Percentiles rank a stretch among this genome's conserved stretches.
Evolutionary conservation across 2,888 invertebrate genomes (phyloP).

Genomic region (Mythimna lalbum): DNA sequence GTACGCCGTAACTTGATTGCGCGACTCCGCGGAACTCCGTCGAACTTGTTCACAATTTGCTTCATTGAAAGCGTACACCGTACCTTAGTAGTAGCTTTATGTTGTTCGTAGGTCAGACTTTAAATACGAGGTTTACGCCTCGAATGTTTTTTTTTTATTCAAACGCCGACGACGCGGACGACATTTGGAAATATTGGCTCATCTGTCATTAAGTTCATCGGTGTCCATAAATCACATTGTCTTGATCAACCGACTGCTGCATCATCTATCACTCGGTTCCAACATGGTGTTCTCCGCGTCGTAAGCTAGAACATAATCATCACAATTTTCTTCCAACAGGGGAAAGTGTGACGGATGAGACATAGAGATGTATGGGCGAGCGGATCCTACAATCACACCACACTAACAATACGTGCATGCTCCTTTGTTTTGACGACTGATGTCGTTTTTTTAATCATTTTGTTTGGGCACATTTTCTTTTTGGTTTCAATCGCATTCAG

Average conservation of each 20-base stretch:
- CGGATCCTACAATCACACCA: slow-evolving; percentile 82
- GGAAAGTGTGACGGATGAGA: slow-evolving; percentile 83
- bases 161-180: slow-evolving; percentile 74
- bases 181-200: slow-evolving; percentile 61
- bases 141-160: slow-evolving; percentile 70
- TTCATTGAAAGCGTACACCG: slow-evolving; percentile 76
- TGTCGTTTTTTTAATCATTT: slow-evolving; percentile 75
- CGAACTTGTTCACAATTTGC: slow-evolving; percentile 53
- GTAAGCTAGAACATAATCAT: slow-evolving; percentile 75
- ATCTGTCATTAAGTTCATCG: slow-evolving; percentile 47
- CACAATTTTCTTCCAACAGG: slow-evolving; percentile 83
- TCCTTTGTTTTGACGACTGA: slow-evolving; percentile 74
- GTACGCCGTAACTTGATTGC: slow-evolving; percentile 73
- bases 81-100: slow-evolving; percentile 89
- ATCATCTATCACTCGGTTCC: slow-evolving; percentile 46
- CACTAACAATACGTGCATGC: slow-evolving; percentile 82
- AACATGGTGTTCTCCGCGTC: slow-evolving; percentile 74
- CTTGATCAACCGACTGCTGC: slow-evolving; percentile 50
- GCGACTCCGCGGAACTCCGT: slow-evolving; percentile 47
- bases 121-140: slow-evolving; percentile 77
- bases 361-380: slow-evolving; percentile 87
- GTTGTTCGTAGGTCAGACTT: slow-evolving; percentile 87
- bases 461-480: slow-evolving; percentile 83
- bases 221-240: slow-evolving; percentile 58
- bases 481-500: slow-evolving; percentile 89